phyloP scores from a whole-genome alignment of 2,797 vertebrate species.

The Periophthalmus magnuspinnatus region DNA sequence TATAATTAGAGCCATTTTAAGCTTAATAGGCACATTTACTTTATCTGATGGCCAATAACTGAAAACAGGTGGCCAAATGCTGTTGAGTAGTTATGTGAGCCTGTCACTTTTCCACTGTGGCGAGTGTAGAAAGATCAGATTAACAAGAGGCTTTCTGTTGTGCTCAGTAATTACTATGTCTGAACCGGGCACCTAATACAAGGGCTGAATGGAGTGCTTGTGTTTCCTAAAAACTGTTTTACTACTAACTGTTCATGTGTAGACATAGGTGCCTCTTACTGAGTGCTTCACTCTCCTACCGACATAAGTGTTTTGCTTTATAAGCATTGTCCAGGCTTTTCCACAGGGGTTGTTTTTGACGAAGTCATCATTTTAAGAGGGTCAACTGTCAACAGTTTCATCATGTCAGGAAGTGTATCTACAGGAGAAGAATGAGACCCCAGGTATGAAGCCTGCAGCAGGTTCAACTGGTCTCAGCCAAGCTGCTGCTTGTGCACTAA shows the following conservation, averaged over 20 bases:
- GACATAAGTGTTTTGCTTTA: conserved; percentile 26
- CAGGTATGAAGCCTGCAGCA: conserved; percentile 61
- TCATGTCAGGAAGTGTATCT: conserved; percentile 26
- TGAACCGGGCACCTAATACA: conserved; percentile 38
- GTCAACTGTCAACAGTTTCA: conserved; percentile 44
- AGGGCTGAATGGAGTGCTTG: conserved; percentile 41
- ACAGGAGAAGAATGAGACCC: conserved; percentile 53
- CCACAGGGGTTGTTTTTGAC: conserved; percentile 31
- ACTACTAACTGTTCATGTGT: conserved; percentile 42
- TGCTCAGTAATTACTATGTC: conserved; percentile 35
- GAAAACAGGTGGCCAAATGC: conserved; percentile 31
- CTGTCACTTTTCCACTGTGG: conserved; percentile 30
- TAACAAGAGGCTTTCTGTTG: conserved; percentile 26
- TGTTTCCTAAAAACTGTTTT: conserved; percentile 36
- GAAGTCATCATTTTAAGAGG: conserved; percentile 43
- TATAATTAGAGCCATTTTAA: conserved; percentile 31
- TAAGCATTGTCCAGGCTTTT: conserved; percentile 51
- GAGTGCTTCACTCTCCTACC: conserved; percentile 18
- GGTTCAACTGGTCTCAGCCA: conserved; percentile 47
- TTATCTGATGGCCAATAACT: conserved; percentile 31
- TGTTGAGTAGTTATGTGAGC: conserved; percentile 32
- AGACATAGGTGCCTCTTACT: conserved; percentile 23
- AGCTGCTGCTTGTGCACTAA: conserved; percentile 48
- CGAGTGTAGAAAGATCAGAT: conserved; percentile 27
- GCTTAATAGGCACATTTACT: conserved; percentile 29